Evolutionary conservation across 2,888 invertebrate genomes (phyloP).

Genomic region (Drosophila bunnanda): DNA sequence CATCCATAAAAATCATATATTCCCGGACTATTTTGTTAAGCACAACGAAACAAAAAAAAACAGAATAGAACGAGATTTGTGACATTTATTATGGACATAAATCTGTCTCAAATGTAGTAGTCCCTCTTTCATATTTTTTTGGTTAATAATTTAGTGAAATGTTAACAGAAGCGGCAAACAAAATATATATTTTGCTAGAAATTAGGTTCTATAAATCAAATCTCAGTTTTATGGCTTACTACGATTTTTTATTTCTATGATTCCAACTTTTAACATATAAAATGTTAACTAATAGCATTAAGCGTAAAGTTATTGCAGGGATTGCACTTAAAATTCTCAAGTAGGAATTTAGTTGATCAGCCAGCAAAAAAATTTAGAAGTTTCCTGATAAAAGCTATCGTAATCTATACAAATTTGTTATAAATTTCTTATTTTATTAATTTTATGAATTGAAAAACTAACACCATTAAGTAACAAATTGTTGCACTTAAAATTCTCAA

Average conservation of each 20-base stretch:
- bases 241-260: not conserved
- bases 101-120: constrained; percentile 1
- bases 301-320: not conserved
- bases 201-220: not conserved
- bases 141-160: constrained; percentile 1
- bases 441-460: too few relatives aligned
- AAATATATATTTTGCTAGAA: not conserved
- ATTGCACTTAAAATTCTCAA: not conserved
- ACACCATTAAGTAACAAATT: too few relatives aligned
- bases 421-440: too few relatives aligned
- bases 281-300: not conserved
- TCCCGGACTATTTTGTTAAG: constrained; percentile 1
- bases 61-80: not conserved
- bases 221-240: not conserved
- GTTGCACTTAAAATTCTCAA: too few relatives aligned
- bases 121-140: not conserved
- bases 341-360: not conserved
- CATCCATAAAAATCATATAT: constrained; percentile 17
- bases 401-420: too few relatives aligned
- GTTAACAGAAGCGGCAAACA: not conserved
- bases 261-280: not conserved
- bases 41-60: not conserved
- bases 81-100: constrained; percentile 17
- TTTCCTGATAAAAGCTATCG: too few relatives aligned
- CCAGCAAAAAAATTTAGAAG: too few relatives aligned